Base-by-base conservation (phyloP, 2,888 invertebrate species). In the Drosophila austrosaltans region DNA sequence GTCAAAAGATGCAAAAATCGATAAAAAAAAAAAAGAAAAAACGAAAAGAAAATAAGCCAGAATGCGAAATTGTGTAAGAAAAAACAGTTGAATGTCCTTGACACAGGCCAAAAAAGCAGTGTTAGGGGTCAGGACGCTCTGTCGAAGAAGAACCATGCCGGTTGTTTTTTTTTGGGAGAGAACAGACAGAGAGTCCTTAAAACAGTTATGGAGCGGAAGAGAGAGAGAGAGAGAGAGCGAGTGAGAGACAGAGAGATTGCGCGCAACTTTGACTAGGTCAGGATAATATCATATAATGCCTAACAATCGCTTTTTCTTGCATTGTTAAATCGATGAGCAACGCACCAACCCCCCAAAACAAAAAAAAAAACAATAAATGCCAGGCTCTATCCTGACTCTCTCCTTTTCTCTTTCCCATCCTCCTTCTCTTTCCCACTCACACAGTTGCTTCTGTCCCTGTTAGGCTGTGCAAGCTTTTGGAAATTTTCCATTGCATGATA, bases 201-300 rank as follows among this genome's bases (percentile, higher is more conserved):
- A 36, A 1, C 16, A 16, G 10, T 8, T 10, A 10, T 36, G 36
- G 3, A 36, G 8, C 36, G 36, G 36, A 8, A 39, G 44, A 20
- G 59, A 7, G 44, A 40, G 42, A 32, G 53, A 53, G 32, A 8
- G 25, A 63, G 63, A 44, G 32, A 36, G 40, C 4, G 10, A 36
- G 36, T 48, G 42, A 66, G 57, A 44, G 53, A 62, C 8, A 53
- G 60, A 56, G 62, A 58, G 67, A 25, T 62, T 56, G 75, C 61
- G 58, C 65, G 62, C 58, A 66, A 69, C 61, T 83, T 88, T 65
- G 88, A 72, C 88, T 83, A 83, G 88, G 82, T 83, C 82, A 88
- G 87, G 88, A 87, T 63, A 85, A 61, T n/a, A 57, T 54, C 57
- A 56, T 58, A 42, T 16, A 20, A 44, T 12, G 25, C 36, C 8